These are phyloP conservation scores for Macrobrachium nipponense DNA, from an alignment of 1,140 invertebrate species.

Conservation along the genomic window DNA sequence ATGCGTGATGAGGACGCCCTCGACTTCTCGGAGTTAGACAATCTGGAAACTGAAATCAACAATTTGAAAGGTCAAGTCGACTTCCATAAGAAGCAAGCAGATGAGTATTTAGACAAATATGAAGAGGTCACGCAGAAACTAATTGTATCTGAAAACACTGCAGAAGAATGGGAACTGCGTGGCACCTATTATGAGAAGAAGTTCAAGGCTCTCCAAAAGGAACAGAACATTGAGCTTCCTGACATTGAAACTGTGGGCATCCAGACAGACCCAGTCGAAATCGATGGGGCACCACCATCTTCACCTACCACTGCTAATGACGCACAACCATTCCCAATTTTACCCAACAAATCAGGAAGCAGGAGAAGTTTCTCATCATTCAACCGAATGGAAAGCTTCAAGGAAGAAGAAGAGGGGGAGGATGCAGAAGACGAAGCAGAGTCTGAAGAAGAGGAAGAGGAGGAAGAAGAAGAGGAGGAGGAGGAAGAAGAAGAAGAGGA, in stretches of 20 bases:
- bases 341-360: slow-evolving; percentile 44
- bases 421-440: slow-evolving; percentile 46
- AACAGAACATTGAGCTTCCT: slow-evolving; percentile 61
- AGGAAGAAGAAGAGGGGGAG: slow-evolving; percentile 58
- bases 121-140: slow-evolving; percentile 80
- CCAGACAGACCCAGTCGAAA: slow-evolving; percentile 59
- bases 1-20: slow-evolving; percentile 76
- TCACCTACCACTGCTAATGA: slow-evolving; percentile 29
- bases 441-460: slow-evolving; percentile 46
- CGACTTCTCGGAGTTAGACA: slow-evolving; percentile 67
- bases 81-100: slow-evolving; percentile 80
- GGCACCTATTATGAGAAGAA: slow-evolving; percentile 63
- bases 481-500: slow-evolving; percentile 40
- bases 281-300: slow-evolving; percentile 21
- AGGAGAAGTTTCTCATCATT: slow-evolving; percentile 56
- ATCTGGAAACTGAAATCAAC: slow-evolving; percentile 68
- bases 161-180: slow-evolving; percentile 59
- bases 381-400: slow-evolving; percentile 61
- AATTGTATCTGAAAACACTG: slow-evolving; percentile 76
- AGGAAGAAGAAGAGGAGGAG: slow-evolving; percentile 52
- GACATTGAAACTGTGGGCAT: slow-evolving; percentile 56
- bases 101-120: slow-evolving; percentile 84
- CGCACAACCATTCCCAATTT: slow-evolving; percentile 14
- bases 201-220: slow-evolving; percentile 61
- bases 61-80: slow-evolving; percentile 80